Evolutionary conservation across 2,113 vertebrate genomes (phyloP), one percentile per base, ranked within the genome.

Genomic region (Prionailurus viverrinus): DNA sequence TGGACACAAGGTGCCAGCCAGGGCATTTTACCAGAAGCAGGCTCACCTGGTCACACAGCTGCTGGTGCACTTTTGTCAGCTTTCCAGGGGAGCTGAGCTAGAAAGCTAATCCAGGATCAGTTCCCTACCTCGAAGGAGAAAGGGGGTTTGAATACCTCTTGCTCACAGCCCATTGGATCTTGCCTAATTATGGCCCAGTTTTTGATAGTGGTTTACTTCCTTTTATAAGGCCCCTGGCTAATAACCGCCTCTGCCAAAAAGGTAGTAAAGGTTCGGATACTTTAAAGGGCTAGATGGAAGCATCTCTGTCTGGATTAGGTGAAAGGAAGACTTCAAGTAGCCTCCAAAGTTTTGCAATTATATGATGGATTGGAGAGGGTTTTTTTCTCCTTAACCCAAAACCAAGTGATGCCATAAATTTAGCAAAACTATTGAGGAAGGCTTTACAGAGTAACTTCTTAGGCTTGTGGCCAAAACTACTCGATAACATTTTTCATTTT

Each of bases 381-480:
- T 73, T 55, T 79, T 89, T 78, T 45, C 39, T 94, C 65, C 79
- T 53, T 79, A 51, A 45, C 23, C 23, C 66, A 19, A 81, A 94
- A 71, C 73, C 45, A 91, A 94, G 18, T 81, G 45, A 65, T 79
- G 89, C 51, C 33, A 19, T 85, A 71, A 89, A 65, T 63, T 68
- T 71, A 92, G 41, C 21, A 45, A 74, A 48, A 65, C 14, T 80
- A 5, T 36, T 76, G n/a, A 65, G 23, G 48, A 55, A 33, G 41
- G 85, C 11, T 21, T 90, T 74, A 33, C n/a, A 86, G 14, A 90
- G 27, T 89, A 29, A 31, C 55, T 93, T 96, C 83, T 87, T 58
- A 85, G 86, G 19, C 21, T 93, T 74, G 45, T 58, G 55, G 61
- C 80, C 79, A 41, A 93, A 85, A 95, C 65, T 81, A 66, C 27